Base-by-base conservation (phyloP, 2,888 invertebrate genomes). In the Scaptomyza reducta region DNA sequence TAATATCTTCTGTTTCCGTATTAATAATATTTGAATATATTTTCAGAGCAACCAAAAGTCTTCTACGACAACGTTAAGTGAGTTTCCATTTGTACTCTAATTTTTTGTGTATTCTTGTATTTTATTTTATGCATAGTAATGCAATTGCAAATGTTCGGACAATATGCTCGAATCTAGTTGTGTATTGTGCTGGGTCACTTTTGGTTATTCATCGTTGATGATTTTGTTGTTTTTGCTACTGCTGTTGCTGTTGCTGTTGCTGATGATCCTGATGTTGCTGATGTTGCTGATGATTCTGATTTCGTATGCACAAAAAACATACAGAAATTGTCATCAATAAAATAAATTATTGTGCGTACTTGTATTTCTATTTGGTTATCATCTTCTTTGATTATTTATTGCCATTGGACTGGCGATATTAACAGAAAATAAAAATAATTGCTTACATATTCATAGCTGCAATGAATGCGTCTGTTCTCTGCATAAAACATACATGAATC, bases 231-330 rank as follows among this genome's bases (percentile, higher is more conserved):
- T 50, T 60, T 40, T 63, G 75, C 25, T 66, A 38, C 51, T 73
- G 77, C 83, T 59, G 50, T 18, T 65, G 46, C 6, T 47, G 60
- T 29, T 45, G 57, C 27, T 41, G 62, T 45, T 65, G 74, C 27
- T 60, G 33, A 61, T 67, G 71, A 87, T 81, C 71, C 25, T 66
- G 38, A 51, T 73, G 77, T 79, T 59, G 50, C 18, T 66, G 46
- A 10, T 47, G 60, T 25, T 45, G 57, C 22, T 41, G 64, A 46
- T 65, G 74, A 27, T 60, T 35, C 63, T 67, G 71, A 87, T 81
- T 85, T 71, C 18, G 44, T 66, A 85, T 87, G 82, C 80, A 87
- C 79, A 81, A 81, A 81, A 87, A 81, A 81, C 77, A 86, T 70
- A 67, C 61, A 62, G 58, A 70, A 63, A 81, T 74, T 71, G 71